Conservation (phyloP, 1,140 invertebrate species). For the Zaprionus camerounensis region DNA sequence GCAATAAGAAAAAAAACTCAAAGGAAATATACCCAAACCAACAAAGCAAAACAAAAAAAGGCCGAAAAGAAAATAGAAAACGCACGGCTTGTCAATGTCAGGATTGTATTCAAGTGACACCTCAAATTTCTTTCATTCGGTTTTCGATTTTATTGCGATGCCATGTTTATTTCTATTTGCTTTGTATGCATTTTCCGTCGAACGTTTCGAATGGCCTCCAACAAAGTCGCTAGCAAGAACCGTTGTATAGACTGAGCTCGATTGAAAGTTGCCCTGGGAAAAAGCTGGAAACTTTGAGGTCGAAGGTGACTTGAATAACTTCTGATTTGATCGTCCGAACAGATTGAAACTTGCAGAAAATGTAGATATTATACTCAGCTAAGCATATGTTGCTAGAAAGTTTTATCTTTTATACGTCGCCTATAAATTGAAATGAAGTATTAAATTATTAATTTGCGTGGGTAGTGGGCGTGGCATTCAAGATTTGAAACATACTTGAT, state of each 20-base stretch:
- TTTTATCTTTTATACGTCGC: too few species aligned
- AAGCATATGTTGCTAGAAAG: too few species aligned
- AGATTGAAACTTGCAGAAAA: too few species aligned
- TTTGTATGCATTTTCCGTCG: conserved; percentile 7
- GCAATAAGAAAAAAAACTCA: conserved; percentile 24
- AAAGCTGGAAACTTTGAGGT: too few species aligned
- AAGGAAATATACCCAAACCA: conserved; percentile 22
- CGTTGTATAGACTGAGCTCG: background rate
- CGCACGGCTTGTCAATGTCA: conserved; percentile 31
- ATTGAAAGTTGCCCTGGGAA: background rate
- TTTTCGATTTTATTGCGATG: conserved; percentile 14
- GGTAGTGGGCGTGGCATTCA: too few species aligned
- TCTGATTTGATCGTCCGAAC: too few species aligned
- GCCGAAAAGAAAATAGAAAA: conserved; percentile 27
- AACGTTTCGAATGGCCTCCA: conserved; percentile 4
- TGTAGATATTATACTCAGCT: too few species aligned
- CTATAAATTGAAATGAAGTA: too few species aligned
- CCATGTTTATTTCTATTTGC: conserved; percentile 15
- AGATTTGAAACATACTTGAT: too few species aligned
- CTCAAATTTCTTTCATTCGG: conserved; percentile 39
- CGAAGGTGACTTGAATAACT: too few species aligned
- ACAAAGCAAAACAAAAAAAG: conserved; percentile 24
- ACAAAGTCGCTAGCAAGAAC: background rate
- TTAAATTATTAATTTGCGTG: too few species aligned
- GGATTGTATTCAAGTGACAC: conserved; percentile 47